phyloP scores from a whole-genome alignment of 1,140 invertebrate genomes.

The Apocrypta bakeri region DNA sequence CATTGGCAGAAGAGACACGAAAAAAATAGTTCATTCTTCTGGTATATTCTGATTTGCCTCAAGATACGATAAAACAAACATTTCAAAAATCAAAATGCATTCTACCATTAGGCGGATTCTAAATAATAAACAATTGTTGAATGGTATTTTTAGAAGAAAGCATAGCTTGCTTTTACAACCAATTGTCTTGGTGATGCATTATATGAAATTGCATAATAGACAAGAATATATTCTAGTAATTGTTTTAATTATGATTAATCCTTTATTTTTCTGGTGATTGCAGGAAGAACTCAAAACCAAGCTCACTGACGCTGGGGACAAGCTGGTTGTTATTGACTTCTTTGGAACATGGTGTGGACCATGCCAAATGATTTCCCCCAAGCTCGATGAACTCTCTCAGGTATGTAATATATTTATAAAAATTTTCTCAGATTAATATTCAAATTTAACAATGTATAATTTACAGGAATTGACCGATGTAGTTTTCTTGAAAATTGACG shows the following conservation, averaged over 20 bases:
- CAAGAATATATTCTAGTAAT: background rate
- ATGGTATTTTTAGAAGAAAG: constrained; percentile 31
- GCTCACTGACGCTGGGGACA: constrained; percentile 84
- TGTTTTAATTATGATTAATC: constrained; percentile 42
- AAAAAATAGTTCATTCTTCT: background rate
- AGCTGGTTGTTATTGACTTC: constrained; percentile 93
- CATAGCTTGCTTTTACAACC: constrained; percentile 4
- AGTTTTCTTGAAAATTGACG: constrained; percentile 86
- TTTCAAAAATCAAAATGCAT: constrained; percentile 1
- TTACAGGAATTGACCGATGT: constrained; percentile 80
- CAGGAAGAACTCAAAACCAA: constrained; percentile 84
- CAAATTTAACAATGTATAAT: constrained; percentile 55
- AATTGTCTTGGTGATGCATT: constrained; percentile 15
- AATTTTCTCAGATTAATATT: background rate
- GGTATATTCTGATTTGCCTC: background rate
- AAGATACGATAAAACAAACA: background rate
- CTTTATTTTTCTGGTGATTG: constrained; percentile 60
- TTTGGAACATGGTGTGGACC: constrained; percentile 93
- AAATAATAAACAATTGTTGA: background rate
- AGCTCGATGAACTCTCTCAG: constrained; percentile 81
- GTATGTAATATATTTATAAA: constrained; percentile 60
- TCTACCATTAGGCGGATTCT: background rate
- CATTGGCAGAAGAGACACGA: background rate
- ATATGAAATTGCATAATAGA: constrained; percentile 17
- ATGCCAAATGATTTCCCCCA: constrained; percentile 93